Evolutionary conservation across 2,888 invertebrate genomes (phyloP).

Genomic region (Minunthozetes semirufus): DNA sequence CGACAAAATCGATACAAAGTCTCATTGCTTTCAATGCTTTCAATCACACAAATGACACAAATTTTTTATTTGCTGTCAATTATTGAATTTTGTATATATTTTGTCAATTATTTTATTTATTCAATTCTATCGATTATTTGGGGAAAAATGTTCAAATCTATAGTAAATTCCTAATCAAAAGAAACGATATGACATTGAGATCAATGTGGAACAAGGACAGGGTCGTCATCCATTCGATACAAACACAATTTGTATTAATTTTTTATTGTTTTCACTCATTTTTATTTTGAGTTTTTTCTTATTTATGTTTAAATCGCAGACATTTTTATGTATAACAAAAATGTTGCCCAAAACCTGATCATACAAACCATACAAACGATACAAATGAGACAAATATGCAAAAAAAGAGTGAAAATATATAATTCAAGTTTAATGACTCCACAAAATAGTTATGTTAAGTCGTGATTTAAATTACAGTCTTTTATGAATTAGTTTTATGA

Average conservation of each 20-base stretch:
- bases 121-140: neutral
- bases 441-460: neutral
- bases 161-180: neutral
- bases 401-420: slow-evolving; percentile 1
- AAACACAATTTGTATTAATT: neutral
- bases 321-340: neutral
- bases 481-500: too few species aligned
- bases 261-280: neutral
- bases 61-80: neutral
- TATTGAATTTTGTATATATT: too few species aligned
- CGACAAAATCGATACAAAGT: neutral
- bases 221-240: neutral
- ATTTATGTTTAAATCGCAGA: neutral
- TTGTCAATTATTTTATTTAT: too few species aligned
- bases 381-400: slow-evolving; percentile 11
- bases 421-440: slow-evolving; percentile 22
- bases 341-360: neutral
- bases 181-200: neutral
- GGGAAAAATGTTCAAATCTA: neutral
- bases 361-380: neutral
- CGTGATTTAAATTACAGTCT: neutral
- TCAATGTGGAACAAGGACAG: neutral
- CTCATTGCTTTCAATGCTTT: neutral
- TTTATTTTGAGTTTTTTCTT: neutral
- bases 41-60: neutral